Conservation (phyloP, 2,888 invertebrate genomes). For the Campoplex nolae region DNA sequence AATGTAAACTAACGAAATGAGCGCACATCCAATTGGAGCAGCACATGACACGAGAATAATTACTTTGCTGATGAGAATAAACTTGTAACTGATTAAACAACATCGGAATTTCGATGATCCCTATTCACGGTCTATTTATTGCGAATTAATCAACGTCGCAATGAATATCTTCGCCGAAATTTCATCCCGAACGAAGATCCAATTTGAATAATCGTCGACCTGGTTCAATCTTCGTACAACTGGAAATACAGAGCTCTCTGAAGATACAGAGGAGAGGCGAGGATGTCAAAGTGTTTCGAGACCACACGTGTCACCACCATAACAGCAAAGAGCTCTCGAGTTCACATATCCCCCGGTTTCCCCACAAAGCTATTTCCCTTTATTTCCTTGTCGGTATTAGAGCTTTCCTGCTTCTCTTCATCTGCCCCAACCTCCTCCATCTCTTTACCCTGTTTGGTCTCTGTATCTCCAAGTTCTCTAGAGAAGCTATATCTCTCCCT, state of each 20-base stretch:
- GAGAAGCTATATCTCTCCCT: neutral
- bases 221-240: neutral
- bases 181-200: neutral
- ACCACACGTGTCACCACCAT: slow-evolving; percentile 23
- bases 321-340: slow-evolving; percentile 15
- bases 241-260: neutral
- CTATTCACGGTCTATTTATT: neutral
- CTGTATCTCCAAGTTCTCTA: slow-evolving; percentile 6
- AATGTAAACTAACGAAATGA: neutral
- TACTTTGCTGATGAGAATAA: neutral
- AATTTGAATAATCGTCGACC: neutral
- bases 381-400: slow-evolving; percentile 48
- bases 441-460: slow-evolving; percentile 15
- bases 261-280: neutral
- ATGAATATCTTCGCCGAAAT: neutral
- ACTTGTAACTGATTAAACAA: neutral
- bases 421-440: neutral
- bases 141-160: neutral
- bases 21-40: neutral
- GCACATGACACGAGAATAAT: neutral
- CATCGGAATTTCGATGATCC: neutral
- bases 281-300: slow-evolving; percentile 14
- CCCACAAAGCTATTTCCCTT: slow-evolving; percentile 50
- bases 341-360: slow-evolving; percentile 25
- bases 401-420: slow-evolving; percentile 33